phyloP scores from a whole-genome alignment of 2,113 vertebrate species.

The Albula goreensis region DNA sequence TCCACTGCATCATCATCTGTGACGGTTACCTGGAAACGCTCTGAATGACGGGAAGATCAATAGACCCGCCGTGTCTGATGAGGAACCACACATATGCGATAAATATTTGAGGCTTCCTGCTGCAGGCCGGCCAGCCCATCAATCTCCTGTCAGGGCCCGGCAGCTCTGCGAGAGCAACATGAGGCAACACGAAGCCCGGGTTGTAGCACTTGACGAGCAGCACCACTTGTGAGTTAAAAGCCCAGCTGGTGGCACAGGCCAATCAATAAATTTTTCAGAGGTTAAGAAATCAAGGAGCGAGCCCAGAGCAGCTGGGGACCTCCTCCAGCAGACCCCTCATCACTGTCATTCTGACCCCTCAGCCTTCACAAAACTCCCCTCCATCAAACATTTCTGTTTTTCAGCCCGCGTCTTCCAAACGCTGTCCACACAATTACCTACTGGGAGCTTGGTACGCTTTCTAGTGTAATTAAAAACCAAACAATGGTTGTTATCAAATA shows the following conservation, averaged over 20 bases:
- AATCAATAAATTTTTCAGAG: background rate
- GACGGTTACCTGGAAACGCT: conserved; percentile 32
- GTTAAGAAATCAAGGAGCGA: background rate
- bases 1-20: background rate
- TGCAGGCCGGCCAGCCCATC: conserved; percentile 47
- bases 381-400: background rate
- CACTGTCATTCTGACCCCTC: background rate
- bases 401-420: background rate
- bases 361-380: background rate
- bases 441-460: background rate
- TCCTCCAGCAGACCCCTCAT: background rate
- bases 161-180: background rate
- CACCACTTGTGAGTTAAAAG: background rate
- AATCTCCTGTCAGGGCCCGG: conserved; percentile 39
- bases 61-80: conserved; percentile 56
- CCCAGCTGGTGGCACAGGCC: background rate
- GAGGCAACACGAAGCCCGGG: background rate
- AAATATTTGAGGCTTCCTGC: conserved; percentile 56
- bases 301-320: background rate
- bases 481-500: background rate
- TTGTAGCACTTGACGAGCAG: background rate
- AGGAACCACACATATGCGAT: conserved; percentile 51
- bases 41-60: conserved; percentile 36
- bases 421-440: background rate
- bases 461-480: background rate